These are phyloP conservation scores for Peromyscus melanophrys DNA, from an alignment of 2,797 vertebrate species.

Conservation along the genomic window DNA sequence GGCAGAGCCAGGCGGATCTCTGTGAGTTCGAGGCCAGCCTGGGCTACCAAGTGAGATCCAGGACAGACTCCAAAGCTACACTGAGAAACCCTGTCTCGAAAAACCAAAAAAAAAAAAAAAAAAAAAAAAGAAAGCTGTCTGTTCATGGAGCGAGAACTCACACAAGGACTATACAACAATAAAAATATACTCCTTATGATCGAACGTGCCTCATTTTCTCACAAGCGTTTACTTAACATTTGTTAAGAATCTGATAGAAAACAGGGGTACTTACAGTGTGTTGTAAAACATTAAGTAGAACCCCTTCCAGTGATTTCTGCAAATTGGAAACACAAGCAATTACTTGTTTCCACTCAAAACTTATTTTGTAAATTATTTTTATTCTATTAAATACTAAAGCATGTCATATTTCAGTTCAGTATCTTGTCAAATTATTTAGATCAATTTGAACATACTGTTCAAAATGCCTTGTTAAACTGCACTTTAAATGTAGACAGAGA, in stretches of 20 bases:
- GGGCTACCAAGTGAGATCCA: too few relatives aligned
- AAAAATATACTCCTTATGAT: not conserved
- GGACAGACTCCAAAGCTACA: too few relatives aligned
- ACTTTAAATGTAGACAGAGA: not conserved
- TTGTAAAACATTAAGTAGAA: not conserved
- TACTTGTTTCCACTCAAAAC: not conserved
- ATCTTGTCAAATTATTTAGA: not conserved
- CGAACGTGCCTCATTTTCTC: not conserved
- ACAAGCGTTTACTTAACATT: not conserved
- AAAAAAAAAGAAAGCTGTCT: too few relatives aligned
- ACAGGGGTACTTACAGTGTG: not conserved
- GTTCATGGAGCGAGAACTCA: not conserved
- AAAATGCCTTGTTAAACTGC: not conserved
- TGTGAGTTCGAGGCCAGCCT: too few relatives aligned
- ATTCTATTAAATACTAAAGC: not conserved
- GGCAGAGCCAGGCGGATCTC: too few relatives aligned
- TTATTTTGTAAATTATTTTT: not conserved
- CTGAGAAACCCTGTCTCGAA: too few relatives aligned
- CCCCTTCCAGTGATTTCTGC: not conserved
- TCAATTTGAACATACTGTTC: not conserved
- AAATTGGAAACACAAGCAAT: too few relatives aligned
- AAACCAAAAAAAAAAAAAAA: too few relatives aligned
- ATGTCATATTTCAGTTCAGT: not conserved
- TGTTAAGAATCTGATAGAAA: not conserved
- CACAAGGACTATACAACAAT: fast-evolving